Percentiles rank a stretch among this genome's conserved stretches.
Conservation (phyloP, 2,888 invertebrate species). For the Aquatica leii region DNA sequence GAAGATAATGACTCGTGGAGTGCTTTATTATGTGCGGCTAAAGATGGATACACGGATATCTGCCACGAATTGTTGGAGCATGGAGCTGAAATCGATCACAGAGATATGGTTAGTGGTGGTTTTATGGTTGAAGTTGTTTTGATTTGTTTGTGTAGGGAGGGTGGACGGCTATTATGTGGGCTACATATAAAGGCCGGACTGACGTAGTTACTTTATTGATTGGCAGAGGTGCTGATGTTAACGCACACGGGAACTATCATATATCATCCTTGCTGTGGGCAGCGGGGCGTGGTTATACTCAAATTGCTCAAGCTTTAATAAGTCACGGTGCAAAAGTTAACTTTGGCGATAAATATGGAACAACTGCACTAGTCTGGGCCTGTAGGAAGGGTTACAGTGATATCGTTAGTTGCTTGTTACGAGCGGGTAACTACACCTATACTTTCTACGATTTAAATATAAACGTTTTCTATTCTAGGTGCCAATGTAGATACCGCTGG, state of each 20-base stretch:
- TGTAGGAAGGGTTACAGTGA: constrained; percentile 88
- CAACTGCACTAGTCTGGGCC: constrained; percentile 96
- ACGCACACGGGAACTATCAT: constrained; percentile 95
- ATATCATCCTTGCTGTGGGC: constrained; percentile 95
- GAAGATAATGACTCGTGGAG: constrained; percentile 96
- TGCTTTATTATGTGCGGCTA: constrained; percentile 87
- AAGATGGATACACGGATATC: constrained; percentile 85
- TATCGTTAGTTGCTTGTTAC: constrained; percentile 82
- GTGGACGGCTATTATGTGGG: constrained; percentile 98
- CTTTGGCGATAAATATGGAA: constrained; percentile 96
- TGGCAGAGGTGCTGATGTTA: constrained; percentile 90
- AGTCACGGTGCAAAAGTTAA: constrained; percentile 92
- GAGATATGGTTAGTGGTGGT: constrained; percentile 54
- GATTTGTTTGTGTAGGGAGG: constrained; percentile 74
- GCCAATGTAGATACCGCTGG: constrained; percentile 67
- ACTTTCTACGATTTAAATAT: background rate
- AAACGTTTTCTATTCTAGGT: constrained; percentile 42
- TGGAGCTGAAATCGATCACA: constrained; percentile 85
- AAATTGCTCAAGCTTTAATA: constrained; percentile 84
- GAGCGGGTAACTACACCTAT: constrained; percentile 70
- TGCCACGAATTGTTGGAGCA: constrained; percentile 84
- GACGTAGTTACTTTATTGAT: constrained; percentile 80
- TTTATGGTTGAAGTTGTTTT: too few species aligned
- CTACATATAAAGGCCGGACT: constrained; percentile 85
- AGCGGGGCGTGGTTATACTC: constrained; percentile 88